Evolutionary conservation across 2,113 vertebrate genomes (phyloP).

Genomic region (Rousettus leschenaultii): DNA sequence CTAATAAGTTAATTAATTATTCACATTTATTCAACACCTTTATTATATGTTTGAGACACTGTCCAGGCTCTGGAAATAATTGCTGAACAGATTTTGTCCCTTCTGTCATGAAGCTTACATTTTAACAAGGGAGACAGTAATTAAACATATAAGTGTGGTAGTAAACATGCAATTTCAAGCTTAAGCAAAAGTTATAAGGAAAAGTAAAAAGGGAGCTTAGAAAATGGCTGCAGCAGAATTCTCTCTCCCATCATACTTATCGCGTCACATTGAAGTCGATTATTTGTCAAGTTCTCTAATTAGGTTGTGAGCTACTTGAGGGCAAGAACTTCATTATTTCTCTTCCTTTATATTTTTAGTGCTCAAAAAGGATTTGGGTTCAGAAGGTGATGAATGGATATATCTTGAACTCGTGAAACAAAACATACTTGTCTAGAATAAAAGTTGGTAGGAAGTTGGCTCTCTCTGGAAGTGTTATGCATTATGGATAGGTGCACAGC

Average conservation of each 20-base stretch:
- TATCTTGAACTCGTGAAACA: neutral
- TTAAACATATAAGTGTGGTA: constrained; percentile 20
- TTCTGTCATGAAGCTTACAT: neutral
- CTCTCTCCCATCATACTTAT: neutral
- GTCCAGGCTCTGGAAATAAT: neutral
- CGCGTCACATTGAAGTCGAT: neutral
- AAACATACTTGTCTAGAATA: neutral
- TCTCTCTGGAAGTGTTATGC: neutral
- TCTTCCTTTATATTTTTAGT: neutral
- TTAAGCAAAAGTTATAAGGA: constrained; percentile 2
- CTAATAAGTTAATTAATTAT: neutral
- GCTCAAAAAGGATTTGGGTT: neutral
- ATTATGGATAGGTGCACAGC: neutral
- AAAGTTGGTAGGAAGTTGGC: neutral
- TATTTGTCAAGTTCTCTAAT: neutral
- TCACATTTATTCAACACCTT: neutral
- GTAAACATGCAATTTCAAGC: constrained; percentile 22
- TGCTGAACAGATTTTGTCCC: neutral
- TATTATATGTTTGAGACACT: neutral
- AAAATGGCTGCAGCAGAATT: neutral
- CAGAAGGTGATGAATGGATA: neutral
- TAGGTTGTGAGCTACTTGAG: neutral
- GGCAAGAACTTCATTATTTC: neutral
- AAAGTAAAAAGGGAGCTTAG: neutral
- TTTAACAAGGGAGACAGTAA: neutral